These are phyloP conservation scores for Centropyge bicolor DNA, from an alignment of 2,797 vertebrate species.

Conservation along the genomic window DNA sequence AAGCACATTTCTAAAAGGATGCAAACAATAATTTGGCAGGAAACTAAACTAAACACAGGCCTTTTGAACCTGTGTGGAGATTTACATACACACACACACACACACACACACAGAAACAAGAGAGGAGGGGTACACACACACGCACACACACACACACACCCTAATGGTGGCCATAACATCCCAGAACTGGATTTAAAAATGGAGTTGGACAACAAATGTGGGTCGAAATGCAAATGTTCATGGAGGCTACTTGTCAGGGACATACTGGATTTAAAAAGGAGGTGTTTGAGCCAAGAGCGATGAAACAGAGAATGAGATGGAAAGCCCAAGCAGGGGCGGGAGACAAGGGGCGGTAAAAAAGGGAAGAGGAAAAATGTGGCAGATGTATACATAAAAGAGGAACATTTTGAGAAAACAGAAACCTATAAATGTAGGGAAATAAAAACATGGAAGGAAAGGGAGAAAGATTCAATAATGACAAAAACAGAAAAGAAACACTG, in stretches of 20 bases:
- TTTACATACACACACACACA: constrained; percentile 42
- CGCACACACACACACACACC: constrained; percentile 28
- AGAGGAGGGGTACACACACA: constrained; percentile 8
- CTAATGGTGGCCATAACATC: constrained; percentile 39
- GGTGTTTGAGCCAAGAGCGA: constrained; percentile 39
- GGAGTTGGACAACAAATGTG: constrained; percentile 22
- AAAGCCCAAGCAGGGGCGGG: constrained; percentile 32
- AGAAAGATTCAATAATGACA: constrained; percentile 11
- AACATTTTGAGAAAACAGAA: neutral
- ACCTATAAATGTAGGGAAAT: neutral
- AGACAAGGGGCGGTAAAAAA: constrained; percentile 11
- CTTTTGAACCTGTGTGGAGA: constrained; percentile 51
- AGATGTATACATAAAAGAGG: neutral
- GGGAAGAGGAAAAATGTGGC: neutral
- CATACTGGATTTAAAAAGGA: constrained; percentile 26
- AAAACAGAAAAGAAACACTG: neutral
- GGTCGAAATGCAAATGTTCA: constrained; percentile 35
- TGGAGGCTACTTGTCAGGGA: constrained; percentile 10
- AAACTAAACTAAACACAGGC: constrained; percentile 52
- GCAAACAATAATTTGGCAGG: constrained; percentile 62
- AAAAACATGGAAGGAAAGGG: neutral
- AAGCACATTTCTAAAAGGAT: constrained; percentile 57
- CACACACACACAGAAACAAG: constrained; percentile 31
- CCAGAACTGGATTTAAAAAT: constrained; percentile 34
- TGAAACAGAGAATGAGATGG: constrained; percentile 10